Evolutionary conservation across 2,797 vertebrate species (phyloP).

Genomic region (Arrhamphus sclerolepis): DNA sequence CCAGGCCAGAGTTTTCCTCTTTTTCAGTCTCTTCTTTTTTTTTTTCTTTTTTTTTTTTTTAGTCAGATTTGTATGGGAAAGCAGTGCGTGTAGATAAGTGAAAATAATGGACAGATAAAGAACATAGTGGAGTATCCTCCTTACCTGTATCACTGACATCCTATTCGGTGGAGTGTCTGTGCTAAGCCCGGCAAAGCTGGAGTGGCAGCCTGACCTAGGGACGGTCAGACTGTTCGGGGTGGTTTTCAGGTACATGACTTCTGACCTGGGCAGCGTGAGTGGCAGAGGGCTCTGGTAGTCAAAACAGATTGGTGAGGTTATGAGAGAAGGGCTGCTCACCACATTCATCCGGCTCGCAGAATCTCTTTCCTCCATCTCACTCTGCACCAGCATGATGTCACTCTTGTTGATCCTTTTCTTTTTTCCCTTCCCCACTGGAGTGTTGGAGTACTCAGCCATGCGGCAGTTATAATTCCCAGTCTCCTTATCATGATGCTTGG

Average conservation of each 20-base stretch:
- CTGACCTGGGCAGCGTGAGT: conserved; percentile 96
- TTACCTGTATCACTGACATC: conserved; percentile 99
- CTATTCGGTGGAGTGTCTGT: conserved; percentile 93
- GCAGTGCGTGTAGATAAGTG: conserved; percentile 65
- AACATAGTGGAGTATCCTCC: conserved; percentile 68
- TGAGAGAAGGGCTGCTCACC: conserved; percentile 98
- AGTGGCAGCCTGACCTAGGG: conserved; percentile 96
- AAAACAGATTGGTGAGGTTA: conserved; percentile 99
- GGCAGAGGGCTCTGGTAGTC: conserved; percentile 99
- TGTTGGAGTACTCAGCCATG: conserved; percentile 97
- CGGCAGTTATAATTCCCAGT: conserved; percentile 98
- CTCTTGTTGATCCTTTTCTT: conserved; percentile 99
- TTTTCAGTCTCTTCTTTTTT: conserved; percentile 62
- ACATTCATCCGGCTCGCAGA: conserved; percentile 99
- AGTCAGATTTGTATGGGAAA: conserved; percentile 71
- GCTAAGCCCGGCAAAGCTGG: conserved; percentile 96
- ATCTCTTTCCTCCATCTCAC: conserved; percentile 97
- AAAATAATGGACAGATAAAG: conserved; percentile 70
- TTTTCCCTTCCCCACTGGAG: conserved; percentile 93
- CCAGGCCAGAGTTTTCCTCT: conserved; percentile 46
- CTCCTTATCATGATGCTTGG: conserved; percentile 99
- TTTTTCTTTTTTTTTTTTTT: conserved; percentile 61
- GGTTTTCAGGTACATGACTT: conserved; percentile 99
- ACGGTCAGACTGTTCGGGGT: conserved; percentile 97
- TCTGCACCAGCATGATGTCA: conserved; percentile 99